phyloP scores from a whole-genome alignment of 2,113 vertebrate species.

The Ondatra zibethicus region DNA sequence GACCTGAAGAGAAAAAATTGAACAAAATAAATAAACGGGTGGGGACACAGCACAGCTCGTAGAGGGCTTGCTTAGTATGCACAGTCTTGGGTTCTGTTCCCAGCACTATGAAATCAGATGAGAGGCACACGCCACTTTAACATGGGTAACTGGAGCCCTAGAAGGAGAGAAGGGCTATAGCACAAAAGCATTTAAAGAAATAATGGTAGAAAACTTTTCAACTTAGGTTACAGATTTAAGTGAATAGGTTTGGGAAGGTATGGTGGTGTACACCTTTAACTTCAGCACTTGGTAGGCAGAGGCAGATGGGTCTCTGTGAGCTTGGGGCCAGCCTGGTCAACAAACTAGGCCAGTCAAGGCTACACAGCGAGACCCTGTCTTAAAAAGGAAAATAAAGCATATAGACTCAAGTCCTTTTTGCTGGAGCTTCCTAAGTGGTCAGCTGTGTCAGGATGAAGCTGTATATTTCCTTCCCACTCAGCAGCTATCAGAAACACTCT shows the following conservation, averaged over 20 bases:
- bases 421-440: not conserved
- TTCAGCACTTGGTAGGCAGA: not conserved
- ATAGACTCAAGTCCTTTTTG: not conserved
- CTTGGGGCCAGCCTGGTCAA: not conserved
- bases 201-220: conserved; percentile 22
- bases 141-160: not conserved
- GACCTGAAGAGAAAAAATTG: not conserved
- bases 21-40: not conserved
- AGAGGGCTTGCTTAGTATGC: not conserved
- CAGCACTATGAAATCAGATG: not conserved
- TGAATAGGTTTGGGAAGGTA: not conserved
- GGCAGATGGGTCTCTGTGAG: not conserved
- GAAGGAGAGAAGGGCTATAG: not conserved
- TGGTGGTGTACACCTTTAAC: not conserved
- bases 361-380: not conserved
- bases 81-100: not conserved
- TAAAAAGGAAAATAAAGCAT: not conserved
- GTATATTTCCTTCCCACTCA: not conserved
- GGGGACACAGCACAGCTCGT: not conserved
- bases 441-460: not conserved
- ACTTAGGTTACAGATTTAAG: conserved; percentile 15
- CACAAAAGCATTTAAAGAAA: conserved; percentile 23
- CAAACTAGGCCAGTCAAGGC: not conserved
- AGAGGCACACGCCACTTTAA: not conserved
- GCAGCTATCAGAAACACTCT: not conserved